Base-by-base conservation (phyloP, 2,113 vertebrate genomes). In the Petaurus breviceps region DNA sequence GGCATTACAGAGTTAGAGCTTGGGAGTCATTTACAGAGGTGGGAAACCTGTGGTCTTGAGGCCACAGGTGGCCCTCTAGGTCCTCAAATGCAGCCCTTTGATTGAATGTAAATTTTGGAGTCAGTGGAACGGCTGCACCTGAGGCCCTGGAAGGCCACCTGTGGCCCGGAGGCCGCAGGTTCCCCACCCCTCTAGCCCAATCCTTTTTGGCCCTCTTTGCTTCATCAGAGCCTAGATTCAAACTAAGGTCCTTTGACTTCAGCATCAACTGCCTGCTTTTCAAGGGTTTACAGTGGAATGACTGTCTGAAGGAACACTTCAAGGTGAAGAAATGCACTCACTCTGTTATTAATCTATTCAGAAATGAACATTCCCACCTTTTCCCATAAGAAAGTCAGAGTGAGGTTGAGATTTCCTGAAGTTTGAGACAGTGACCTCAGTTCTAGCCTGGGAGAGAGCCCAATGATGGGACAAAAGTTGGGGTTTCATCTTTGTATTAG, bases 211-310 rank as follows among this genome's bases (percentile, higher is more conserved):
- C 31, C 61, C 12, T 68, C 31, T 31, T 68, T 12, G 14, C 31
- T 37, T 68, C 31, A 55, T 26, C 7, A 57, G 54, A 25, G 1
- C 10, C 57, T 61, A 61, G 57, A 28, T 61, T 68, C 61, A 37
- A 68, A 37, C 11, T 68, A 3, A 37, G 31, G 61, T 68, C 28
- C 11, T 61, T 61, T 68, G 61, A 68, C 31, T 11, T 68, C 61
- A 16, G 31, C 31, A 37, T 3, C 12, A 37, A 3, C 61, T 68
- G 28, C 12, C 12, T 68, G 61, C 61, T 37, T 68, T 68, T 37
- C 31, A 68, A 37, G 31, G 31, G 50, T 0, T 49, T 0, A 0
- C 25, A 28, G 0, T 23, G 8, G 10, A 8, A 4, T 1, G 26
- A 50, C 3, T 53, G 6, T 19, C 22, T 0, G 89, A 90, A 31